Evolutionary conservation across 2,113 vertebrate genomes (phyloP).

Genomic region (Uropsilus gracilis): DNA sequence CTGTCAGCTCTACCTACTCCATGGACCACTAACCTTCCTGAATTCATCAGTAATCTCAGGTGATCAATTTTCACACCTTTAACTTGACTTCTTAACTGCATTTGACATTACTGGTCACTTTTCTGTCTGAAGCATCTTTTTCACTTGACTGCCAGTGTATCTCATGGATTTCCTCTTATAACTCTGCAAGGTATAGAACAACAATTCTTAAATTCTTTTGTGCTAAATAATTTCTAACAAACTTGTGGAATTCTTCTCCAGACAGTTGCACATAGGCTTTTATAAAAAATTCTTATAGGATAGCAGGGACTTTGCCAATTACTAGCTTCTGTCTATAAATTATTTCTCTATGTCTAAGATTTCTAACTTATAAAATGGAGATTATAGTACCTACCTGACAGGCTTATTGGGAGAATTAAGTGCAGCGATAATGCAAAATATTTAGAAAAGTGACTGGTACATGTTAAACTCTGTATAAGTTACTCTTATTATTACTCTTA

Average conservation of each 20-base stretch:
- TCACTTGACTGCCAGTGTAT: background rate
- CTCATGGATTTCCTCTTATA: background rate
- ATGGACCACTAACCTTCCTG: background rate
- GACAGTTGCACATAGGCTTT: background rate
- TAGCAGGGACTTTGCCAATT: background rate
- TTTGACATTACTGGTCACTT: background rate
- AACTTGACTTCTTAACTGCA: background rate
- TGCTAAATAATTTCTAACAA: background rate
- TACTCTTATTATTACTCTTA: background rate
- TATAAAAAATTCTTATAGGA: background rate
- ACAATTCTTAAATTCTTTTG: background rate
- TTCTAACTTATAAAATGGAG: background rate
- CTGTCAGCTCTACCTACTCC: background rate
- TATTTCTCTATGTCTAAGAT: background rate
- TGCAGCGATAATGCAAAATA: background rate
- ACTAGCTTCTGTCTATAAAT: background rate
- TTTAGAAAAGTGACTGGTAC: background rate
- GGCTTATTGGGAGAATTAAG: background rate
- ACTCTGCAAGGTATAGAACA: background rate
- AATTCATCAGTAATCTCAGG: background rate
- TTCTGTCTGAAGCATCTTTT: background rate
- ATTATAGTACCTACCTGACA: background rate
- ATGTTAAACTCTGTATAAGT: background rate
- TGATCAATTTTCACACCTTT: background rate
- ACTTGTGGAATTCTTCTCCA: background rate